Percentiles rank a stretch among this genome's conserved stretches.
phyloP scores from a whole-genome alignment of 2,797 vertebrate species.

The Rhinatrema bivittatum region DNA sequence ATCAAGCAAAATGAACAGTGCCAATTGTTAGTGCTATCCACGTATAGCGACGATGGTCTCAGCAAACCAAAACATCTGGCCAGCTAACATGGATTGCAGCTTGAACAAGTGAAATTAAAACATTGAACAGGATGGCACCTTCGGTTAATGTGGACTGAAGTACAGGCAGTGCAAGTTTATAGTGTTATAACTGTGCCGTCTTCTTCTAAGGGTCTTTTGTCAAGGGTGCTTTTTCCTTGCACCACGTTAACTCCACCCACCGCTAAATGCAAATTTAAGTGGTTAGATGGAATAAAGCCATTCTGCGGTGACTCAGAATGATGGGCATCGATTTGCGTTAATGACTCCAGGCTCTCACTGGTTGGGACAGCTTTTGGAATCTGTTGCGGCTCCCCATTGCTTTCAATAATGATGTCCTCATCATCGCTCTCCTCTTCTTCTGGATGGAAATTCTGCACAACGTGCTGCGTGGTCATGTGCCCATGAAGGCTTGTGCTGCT shows the following conservation, averaged over 20 bases:
- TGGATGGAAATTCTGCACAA: constrained; percentile 66
- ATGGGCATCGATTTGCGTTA: constrained; percentile 74
- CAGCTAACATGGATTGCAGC: not conserved
- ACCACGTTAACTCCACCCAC: constrained; percentile 43
- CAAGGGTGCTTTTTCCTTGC: constrained; percentile 32
- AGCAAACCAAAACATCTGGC: constrained; percentile 2
- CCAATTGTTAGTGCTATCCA: constrained; percentile 2
- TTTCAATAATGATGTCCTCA: constrained; percentile 83
- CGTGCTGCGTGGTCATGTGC: constrained; percentile 55
- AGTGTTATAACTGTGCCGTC: constrained; percentile 93
- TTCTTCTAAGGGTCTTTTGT: constrained; percentile 74
- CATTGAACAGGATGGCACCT: constrained; percentile 1
- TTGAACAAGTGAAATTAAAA: not conserved
- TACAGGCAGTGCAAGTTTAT: constrained; percentile 40
- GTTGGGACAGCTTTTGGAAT: constrained; percentile 48
- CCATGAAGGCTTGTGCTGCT: constrained; percentile 73
- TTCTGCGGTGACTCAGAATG: constrained; percentile 70
- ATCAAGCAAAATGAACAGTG: not conserved
- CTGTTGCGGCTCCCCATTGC: constrained; percentile 53
- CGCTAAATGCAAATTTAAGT: constrained; percentile 44
- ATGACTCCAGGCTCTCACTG: constrained; percentile 62
- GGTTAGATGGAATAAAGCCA: constrained; percentile 60
- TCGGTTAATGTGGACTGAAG: not conserved
- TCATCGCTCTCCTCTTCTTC: constrained; percentile 88
- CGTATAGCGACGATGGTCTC: not conserved